Conservation (phyloP, 2,888 invertebrate genomes). For the Drosophila kuntzei region DNA sequence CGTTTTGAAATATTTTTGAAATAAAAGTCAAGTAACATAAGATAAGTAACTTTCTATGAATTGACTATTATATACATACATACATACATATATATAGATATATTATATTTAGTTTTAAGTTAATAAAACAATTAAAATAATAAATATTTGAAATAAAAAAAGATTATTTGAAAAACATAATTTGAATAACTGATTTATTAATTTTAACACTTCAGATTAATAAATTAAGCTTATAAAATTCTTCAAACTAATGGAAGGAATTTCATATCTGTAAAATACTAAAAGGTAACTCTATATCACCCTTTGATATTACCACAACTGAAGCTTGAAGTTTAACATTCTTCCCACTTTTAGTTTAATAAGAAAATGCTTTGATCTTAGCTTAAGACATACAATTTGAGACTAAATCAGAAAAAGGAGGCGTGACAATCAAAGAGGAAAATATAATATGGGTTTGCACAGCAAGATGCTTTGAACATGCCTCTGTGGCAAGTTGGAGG, state of each 20-base stretch:
- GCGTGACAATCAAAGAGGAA: neutral
- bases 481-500: slow-evolving; percentile 14
- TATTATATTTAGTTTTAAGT: too few species aligned
- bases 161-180: too few species aligned
- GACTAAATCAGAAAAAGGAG: slow-evolving; percentile 13
- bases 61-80: too few species aligned
- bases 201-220: too few species aligned
- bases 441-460: neutral
- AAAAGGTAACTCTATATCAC: neutral
- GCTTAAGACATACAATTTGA: neutral
- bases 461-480: slow-evolving; percentile 28
- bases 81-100: too few species aligned
- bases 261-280: neutral
- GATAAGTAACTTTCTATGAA: neutral
- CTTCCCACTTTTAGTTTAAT: neutral
- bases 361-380: slow-evolving; percentile 13
- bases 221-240: too few species aligned
- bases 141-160: too few species aligned
- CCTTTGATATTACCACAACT: too few species aligned
- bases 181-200: too few species aligned
- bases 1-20: neutral
- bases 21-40: neutral
- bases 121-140: too few species aligned
- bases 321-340: neutral
- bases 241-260: too few species aligned